Conservation (phyloP, 2,113 vertebrate species). For the Acrocephalus kingi region DNA sequence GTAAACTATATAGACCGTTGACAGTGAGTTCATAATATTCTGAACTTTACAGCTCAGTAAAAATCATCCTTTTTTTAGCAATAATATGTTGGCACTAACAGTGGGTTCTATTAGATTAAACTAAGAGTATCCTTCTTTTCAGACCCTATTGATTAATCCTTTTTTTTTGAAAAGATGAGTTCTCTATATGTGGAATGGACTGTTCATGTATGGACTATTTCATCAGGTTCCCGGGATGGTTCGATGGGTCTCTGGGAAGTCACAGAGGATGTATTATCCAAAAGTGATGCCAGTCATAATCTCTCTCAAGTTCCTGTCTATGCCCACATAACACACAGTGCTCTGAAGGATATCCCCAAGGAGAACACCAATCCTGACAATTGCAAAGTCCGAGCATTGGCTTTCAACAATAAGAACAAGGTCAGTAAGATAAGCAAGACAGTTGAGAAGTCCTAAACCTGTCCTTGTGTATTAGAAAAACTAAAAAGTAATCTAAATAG, state of each 20-base stretch:
- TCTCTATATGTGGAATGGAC: background rate
- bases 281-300: conserved; percentile 80
- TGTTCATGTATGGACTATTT: background rate
- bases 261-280: conserved; percentile 88
- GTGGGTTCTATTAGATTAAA: background rate
- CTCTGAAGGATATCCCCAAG: conserved; percentile 96
- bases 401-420: conserved; percentile 96
- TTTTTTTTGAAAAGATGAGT: background rate
- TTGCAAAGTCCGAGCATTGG: conserved; percentile 95
- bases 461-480: background rate
- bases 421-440: conserved; percentile 65
- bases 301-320: conserved; percentile 88
- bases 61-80: background rate
- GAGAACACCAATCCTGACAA: conserved; percentile 95
- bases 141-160: background rate
- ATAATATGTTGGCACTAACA: background rate
- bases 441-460: background rate
- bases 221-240: conserved; percentile 93
- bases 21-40: background rate
- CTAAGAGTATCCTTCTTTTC: background rate
- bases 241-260: conserved; percentile 99
- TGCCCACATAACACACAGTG: conserved; percentile 91
- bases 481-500: background rate
- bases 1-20: background rate
- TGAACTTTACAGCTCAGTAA: background rate